phyloP scores from a whole-genome alignment of 1,140 invertebrate species.

The Drosophila takahashii region DNA sequence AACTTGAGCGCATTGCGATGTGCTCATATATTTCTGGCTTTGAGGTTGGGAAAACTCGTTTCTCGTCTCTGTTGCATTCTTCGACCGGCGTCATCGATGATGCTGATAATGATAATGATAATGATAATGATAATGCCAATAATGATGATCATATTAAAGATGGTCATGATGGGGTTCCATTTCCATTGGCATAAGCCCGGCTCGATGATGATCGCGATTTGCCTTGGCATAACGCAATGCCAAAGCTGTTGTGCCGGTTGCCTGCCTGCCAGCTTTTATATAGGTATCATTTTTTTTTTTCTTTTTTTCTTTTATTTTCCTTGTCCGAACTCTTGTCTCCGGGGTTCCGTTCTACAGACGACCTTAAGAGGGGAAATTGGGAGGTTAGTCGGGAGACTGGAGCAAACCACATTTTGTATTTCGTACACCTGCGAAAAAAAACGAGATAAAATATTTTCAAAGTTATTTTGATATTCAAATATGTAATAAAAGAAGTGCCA shows the following conservation, averaged over 20 bases:
- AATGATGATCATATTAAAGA: conserved; percentile 37
- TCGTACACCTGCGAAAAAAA: conserved; percentile 14
- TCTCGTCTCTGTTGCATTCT: conserved; percentile 50
- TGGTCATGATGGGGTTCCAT: conserved; percentile 24
- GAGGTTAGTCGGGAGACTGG: conserved; percentile 68
- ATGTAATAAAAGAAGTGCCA: background rate
- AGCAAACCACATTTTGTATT: conserved; percentile 69
- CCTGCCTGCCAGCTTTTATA: conserved; percentile 13
- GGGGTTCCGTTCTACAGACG: conserved; percentile 79
- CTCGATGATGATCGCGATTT: conserved; percentile 45
- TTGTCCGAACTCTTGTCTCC: conserved; percentile 33
- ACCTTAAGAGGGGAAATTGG: conserved; percentile 67
- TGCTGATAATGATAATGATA: conserved; percentile 56
- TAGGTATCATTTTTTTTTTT: conserved; percentile 6
- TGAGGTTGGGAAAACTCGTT: conserved; percentile 17
- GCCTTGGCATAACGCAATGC: conserved; percentile 37
- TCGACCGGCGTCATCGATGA: conserved; percentile 72
- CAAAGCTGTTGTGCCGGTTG: conserved; percentile 57
- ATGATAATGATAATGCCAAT: conserved; percentile 40
- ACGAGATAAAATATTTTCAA: background rate
- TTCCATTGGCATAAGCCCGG: conserved; percentile 10
- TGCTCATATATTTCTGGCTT: conserved; percentile 22
- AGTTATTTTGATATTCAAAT: background rate
- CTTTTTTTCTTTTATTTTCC: conserved; percentile 12
- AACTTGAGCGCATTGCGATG: conserved; percentile 47